phyloP scores from a whole-genome alignment of 2,888 invertebrate species.

The Lycia hirtaria region DNA sequence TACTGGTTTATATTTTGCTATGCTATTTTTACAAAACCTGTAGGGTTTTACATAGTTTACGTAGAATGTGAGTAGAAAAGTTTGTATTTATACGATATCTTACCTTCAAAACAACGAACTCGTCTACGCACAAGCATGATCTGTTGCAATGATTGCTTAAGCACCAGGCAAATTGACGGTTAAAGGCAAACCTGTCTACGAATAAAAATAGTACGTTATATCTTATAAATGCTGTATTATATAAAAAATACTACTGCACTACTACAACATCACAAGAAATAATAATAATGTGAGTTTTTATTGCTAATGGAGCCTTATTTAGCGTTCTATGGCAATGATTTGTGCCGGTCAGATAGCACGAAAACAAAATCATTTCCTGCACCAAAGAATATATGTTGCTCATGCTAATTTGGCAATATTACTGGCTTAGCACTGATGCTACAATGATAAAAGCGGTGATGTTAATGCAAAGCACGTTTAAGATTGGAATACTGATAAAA shows the following conservation, averaged over 20 bases:
- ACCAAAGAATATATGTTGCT: slow-evolving; percentile 56
- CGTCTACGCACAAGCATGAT: no score
- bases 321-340: slow-evolving; percentile 4
- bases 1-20: no score
- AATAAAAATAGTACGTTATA: no score
- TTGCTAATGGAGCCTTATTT: slow-evolving; percentile 3
- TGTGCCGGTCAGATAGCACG: slow-evolving; percentile 45
- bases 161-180: no score
- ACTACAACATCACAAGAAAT: background rate
- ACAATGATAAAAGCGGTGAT: slow-evolving; percentile 36
- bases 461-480: slow-evolving; percentile 36
- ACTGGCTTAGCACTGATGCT: slow-evolving; percentile 37
- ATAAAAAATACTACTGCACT: background rate
- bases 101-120: no score
- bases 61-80: no score
- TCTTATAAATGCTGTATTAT: no score
- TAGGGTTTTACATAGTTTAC: no score
- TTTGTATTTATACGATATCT: no score
- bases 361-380: slow-evolving; percentile 65
- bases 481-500: slow-evolving; percentile 30
- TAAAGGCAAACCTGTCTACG: no score
- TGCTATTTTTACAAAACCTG: no score
- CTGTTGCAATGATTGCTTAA: no score
- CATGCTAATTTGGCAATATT: slow-evolving; percentile 55
- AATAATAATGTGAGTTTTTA: background rate